Base-by-base conservation (phyloP, 2,888 invertebrate genomes). In the Chrysopilus asiliformis region DNA sequence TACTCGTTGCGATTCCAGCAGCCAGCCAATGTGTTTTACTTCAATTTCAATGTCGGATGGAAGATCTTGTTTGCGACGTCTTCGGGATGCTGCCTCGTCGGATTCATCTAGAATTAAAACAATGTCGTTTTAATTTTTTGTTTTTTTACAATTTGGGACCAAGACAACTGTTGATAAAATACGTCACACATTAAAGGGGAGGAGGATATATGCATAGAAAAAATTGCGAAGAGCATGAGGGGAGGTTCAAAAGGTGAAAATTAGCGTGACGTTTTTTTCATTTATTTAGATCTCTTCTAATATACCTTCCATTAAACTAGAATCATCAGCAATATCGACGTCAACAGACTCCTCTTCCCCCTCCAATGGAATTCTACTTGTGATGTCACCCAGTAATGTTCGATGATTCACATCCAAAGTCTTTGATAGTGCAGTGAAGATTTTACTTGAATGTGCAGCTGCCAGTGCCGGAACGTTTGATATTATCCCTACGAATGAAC, bases 1-100 rank as follows among this genome's bases (percentile, higher is more conserved):
- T 52, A 72, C 69, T 47, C 76, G 72, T 52, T 81, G 80, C 1
- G 77, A 75, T 44, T 71, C 70, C n/a, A 81, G 50, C 40, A 78
- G 60, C 47, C 70, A 66, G 41, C 64, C 64, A 2, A 70, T 56
- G 32, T 68, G 60, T 41, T 66, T 64, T 4, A 73, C 49, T 34
- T 70, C 65, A 34, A 60, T 65, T 16, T 69, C 68, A 10, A 70
- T 53, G 3, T 57, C 54, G 30, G 63, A 60, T 4, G 56, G 56
- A 12, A 53, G 35, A 38, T 56, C 55, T 32, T 53, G 51, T 13
- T 46, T 47, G 8, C 55, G 45, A 38, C 56, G 40, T 13, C 57
- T 47, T 25, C 43, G 35, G 2, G 50, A 40, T 2, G 56, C 56
- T 3, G 48, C 51, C 35, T 46, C 51, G 7, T 53, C 54, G 1